Evolutionary conservation across 1,140 invertebrate species (phyloP).

Genomic region (Charaxes varanes): DNA sequence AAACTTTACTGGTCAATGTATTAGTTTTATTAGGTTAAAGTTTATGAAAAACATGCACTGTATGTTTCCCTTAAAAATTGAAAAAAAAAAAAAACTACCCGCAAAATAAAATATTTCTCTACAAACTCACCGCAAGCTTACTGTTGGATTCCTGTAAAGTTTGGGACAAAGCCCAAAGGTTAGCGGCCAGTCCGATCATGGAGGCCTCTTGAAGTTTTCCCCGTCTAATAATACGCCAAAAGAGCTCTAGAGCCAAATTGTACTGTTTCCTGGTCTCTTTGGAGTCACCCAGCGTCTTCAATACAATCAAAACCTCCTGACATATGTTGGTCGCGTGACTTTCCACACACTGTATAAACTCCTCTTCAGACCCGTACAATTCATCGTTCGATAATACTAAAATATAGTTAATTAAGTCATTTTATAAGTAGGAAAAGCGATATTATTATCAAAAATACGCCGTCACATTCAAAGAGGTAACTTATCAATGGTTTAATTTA

Average conservation of each 20-base stretch:
- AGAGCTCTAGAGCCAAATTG: slow-evolving; percentile 82
- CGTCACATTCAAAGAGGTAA: no score
- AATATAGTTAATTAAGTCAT: no score
- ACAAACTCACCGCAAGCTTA: slow-evolving; percentile 57
- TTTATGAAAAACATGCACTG: no score
- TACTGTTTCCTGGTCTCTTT: slow-evolving; percentile 80
- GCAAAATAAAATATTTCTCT: no score
- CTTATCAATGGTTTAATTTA: no score
- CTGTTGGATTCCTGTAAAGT: slow-evolving; percentile 52
- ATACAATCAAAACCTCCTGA: slow-evolving; percentile 83
- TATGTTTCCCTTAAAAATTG: no score
- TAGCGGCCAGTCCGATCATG: slow-evolving; percentile 80
- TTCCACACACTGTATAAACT: slow-evolving; percentile 89
- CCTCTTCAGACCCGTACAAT: slow-evolving; percentile 91
- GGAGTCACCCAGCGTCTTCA: slow-evolving; percentile 78
- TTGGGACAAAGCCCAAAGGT: slow-evolving; percentile 84
- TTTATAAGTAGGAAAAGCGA: no score
- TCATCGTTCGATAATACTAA: slow-evolving; percentile 95
- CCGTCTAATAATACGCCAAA: slow-evolving; percentile 81
- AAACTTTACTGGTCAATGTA: no score
- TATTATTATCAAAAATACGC: no score
- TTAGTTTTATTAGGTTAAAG: no score
- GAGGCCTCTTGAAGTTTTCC: slow-evolving; percentile 78
- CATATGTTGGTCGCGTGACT: slow-evolving; percentile 85
- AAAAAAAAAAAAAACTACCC: no score